Evolutionary conservation across 1,140 invertebrate genomes (phyloP).

Genomic region (Drosophila athabasca): DNA sequence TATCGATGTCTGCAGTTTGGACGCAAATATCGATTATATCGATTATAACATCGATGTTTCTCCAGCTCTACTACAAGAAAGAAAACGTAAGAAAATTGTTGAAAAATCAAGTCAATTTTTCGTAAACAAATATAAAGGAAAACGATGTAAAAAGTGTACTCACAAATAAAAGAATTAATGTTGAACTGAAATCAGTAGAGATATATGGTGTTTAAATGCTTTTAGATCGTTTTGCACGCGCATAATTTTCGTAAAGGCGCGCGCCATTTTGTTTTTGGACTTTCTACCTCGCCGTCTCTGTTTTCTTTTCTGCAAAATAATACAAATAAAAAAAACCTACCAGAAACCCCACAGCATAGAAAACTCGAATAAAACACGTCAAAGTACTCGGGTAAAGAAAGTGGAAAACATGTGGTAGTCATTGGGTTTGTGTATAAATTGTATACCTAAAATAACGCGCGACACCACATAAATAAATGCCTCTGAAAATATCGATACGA

Average conservation of each 20-base stretch:
- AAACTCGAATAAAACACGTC: too few species aligned
- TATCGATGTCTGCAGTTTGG: constrained; percentile 1
- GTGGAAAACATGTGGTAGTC: constrained; percentile 42
- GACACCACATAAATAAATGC: constrained; percentile 71
- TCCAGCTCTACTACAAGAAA: constrained; percentile 58
- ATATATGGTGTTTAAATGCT: constrained; percentile 15
- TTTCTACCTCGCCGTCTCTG: constrained; percentile 53
- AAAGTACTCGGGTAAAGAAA: constrained; percentile 6
- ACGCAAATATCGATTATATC: constrained; percentile 1
- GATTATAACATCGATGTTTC: background rate
- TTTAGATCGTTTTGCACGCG: constrained; percentile 42
- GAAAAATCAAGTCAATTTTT: constrained; percentile 40
- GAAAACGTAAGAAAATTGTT: constrained; percentile 72
- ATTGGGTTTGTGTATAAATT: constrained; percentile 37
- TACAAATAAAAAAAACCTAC: constrained; percentile 44
- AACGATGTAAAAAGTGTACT: constrained; percentile 34
- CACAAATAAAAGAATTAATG: constrained; percentile 6
- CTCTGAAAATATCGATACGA: constrained; percentile 79
- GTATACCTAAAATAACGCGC: constrained; percentile 49
- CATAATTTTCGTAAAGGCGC: constrained; percentile 66
- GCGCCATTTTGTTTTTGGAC: constrained; percentile 78
- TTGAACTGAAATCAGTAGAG: constrained; percentile 9
- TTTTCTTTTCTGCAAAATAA: constrained; percentile 65
- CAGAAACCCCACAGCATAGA: constrained; percentile 24
- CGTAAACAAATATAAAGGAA: constrained; percentile 39